phyloP scores from a whole-genome alignment of 2,113 vertebrate species.

The sheep (Ovis aries) region DNA sequence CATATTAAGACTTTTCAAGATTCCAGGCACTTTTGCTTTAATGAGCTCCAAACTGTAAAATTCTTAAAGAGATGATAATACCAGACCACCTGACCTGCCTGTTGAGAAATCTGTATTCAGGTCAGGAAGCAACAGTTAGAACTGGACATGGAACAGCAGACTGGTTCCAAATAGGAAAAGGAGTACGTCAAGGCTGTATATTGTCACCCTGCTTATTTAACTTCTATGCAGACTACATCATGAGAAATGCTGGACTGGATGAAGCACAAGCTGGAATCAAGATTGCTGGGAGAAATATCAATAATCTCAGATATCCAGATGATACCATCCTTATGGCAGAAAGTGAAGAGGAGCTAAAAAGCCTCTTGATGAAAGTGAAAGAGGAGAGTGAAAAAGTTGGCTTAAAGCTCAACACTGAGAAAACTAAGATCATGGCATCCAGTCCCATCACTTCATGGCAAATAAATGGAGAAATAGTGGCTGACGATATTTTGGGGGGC shows the following conservation, averaged over 20 bases:
- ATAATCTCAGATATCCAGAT: not conserved
- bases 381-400: not conserved
- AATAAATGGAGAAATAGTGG: not conserved
- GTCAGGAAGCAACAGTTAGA: not conserved
- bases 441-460: not conserved
- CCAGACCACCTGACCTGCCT: not conserved
- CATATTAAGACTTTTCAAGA: not conserved
- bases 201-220: not conserved
- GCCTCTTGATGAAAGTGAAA: not conserved
- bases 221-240: not conserved
- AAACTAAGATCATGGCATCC: not conserved
- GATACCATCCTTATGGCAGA: not conserved
- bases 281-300: not conserved
- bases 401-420: not conserved
- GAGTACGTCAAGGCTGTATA: not conserved
- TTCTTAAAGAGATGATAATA: not conserved
- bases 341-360: accelerated
- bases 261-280: not conserved
- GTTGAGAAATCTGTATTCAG: not conserved
- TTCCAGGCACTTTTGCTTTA: not conserved
- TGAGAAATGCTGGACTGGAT: not conserved
- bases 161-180: not conserved
- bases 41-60: not conserved
- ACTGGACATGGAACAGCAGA: not conserved
- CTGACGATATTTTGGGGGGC: accelerated